Evolutionary conservation across 1,140 invertebrate species (phyloP).

Genomic region (Antheraea pernyi): DNA sequence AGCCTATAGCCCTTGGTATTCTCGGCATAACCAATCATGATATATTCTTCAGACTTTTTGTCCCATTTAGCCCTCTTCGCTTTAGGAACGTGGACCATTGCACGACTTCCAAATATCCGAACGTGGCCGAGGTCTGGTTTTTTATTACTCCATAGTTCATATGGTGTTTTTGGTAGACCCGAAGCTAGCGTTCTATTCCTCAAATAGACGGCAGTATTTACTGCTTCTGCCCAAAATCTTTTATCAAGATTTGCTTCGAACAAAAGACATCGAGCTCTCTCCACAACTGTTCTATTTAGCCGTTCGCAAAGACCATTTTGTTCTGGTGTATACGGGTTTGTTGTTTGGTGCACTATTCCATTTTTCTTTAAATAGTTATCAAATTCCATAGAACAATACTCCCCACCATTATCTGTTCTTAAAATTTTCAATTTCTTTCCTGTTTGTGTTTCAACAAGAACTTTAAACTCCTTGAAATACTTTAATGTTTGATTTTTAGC

Average conservation of each 20-base stretch:
- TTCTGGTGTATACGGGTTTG: slow-evolving; percentile 23
- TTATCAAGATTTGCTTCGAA: slow-evolving; percentile 19
- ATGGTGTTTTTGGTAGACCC: slow-evolving; percentile 27
- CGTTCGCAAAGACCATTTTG: slow-evolving; percentile 30
- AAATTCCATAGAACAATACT: slow-evolving; percentile 24
- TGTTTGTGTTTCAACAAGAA: slow-evolving; percentile 23
- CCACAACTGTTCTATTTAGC: slow-evolving; percentile 23
- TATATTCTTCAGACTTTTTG: slow-evolving; percentile 22
- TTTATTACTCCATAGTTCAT: slow-evolving; percentile 25
- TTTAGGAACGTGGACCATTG: slow-evolving; percentile 29
- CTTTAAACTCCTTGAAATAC: slow-evolving; percentile 26
- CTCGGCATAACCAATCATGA: slow-evolving; percentile 30
- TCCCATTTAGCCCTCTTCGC: slow-evolving; percentile 30
- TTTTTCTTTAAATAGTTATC: slow-evolving; percentile 20
- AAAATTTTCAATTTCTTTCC: slow-evolving; percentile 25
- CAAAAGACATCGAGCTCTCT: slow-evolving; percentile 21
- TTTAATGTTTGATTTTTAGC: slow-evolving; percentile 23
- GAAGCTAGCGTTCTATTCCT: slow-evolving; percentile 23
- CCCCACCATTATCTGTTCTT: slow-evolving; percentile 26
- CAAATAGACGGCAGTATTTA: slow-evolving; percentile 30
- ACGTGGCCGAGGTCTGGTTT: slow-evolving; percentile 32
- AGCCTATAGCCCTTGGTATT: slow-evolving; percentile 25
- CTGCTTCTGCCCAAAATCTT: slow-evolving; percentile 24
- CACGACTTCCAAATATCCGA: slow-evolving; percentile 25
- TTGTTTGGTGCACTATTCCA: slow-evolving; percentile 25